These are phyloP conservation scores for Emmelina monodactyla DNA, from an alignment of 2,888 invertebrate genomes.

Conservation along the genomic window DNA sequence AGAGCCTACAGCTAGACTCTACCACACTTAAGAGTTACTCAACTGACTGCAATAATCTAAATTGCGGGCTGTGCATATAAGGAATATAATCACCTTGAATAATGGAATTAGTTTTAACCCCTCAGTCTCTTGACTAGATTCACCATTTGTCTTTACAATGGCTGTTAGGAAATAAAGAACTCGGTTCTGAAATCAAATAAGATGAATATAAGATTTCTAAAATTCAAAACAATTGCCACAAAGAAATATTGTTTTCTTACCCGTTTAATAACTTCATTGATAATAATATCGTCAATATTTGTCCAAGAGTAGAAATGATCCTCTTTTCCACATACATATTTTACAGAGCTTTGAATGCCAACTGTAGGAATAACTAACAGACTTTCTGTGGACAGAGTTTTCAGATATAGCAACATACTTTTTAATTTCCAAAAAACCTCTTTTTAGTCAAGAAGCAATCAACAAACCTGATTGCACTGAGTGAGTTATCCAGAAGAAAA, in stretches of 20 bases:
- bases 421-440: no score
- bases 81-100: conserved; percentile 50
- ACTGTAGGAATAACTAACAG: conserved; percentile 50
- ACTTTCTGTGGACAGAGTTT: conserved; percentile 40
- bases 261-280: conserved; percentile 57
- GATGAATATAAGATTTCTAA: conserved; percentile 1
- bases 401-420: no score
- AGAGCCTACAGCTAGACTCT: no score
- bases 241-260: no score
- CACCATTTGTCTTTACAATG: conserved; percentile 29
- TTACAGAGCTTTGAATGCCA: conserved; percentile 48
- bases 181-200: conserved; percentile 37
- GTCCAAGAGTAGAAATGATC: conserved; percentile 49
- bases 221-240: conserved; percentile 2
- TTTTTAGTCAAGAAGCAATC: background rate
- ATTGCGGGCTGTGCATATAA: no score
- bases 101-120: conserved; percentile 37
- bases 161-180: conserved; percentile 48
- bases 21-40: no score
- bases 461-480: conserved; percentile 48
- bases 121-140: conserved; percentile 22
- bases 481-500: conserved; percentile 52
- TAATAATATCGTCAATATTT: conserved; percentile 50
- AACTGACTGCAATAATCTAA: no score
- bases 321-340: conserved; percentile 48